Evolutionary conservation across 2,888 invertebrate genomes (phyloP).

Genomic region (Cylindroiulus punctatus): DNA sequence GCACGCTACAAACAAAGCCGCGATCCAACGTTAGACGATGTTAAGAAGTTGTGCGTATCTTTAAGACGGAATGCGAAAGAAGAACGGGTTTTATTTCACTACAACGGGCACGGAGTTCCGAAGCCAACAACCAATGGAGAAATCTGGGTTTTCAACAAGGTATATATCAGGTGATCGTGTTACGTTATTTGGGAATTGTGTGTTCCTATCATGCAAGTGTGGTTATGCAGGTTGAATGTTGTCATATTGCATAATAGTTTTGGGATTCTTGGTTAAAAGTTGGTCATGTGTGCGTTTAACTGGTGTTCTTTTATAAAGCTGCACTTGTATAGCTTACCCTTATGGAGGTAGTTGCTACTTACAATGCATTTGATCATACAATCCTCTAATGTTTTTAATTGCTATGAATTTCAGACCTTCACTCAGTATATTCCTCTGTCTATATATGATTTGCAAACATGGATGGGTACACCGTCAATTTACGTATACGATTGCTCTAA

Average conservation of each 20-base stretch:
- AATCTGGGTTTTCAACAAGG: conserved; percentile 99
- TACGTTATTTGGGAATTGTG: too few relatives aligned
- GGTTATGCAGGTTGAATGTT: too few relatives aligned
- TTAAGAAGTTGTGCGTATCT: conserved; percentile 95
- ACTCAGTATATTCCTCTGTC: conserved; percentile 99
- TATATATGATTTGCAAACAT: conserved; percentile 96
- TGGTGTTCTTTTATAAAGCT: too few relatives aligned
- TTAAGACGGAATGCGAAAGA: conserved; percentile 96
- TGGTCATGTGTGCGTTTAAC: too few relatives aligned
- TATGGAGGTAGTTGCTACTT: too few relatives aligned
- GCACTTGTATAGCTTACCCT: too few relatives aligned
- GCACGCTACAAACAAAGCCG: conserved; percentile 96
- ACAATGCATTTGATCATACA: too few relatives aligned
- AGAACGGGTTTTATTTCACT: conserved; percentile 97
- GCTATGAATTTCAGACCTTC: conserved; percentile 78
- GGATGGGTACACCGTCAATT: conserved; percentile 99
- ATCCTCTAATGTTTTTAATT: not conserved
- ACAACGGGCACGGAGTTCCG: conserved; percentile 99
- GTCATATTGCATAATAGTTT: too few relatives aligned
- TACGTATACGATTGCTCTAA: conserved; percentile 99
- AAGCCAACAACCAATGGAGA: conserved; percentile 98
- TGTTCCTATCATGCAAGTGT: too few relatives aligned
- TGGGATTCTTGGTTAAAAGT: too few relatives aligned
- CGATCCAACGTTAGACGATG: conserved; percentile 98
- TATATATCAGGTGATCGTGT: too few relatives aligned